Evolutionary conservation across 1,140 invertebrate species (phyloP), one percentile per base, ranked within the genome.

Genomic region (Aphidius ervi): DNA sequence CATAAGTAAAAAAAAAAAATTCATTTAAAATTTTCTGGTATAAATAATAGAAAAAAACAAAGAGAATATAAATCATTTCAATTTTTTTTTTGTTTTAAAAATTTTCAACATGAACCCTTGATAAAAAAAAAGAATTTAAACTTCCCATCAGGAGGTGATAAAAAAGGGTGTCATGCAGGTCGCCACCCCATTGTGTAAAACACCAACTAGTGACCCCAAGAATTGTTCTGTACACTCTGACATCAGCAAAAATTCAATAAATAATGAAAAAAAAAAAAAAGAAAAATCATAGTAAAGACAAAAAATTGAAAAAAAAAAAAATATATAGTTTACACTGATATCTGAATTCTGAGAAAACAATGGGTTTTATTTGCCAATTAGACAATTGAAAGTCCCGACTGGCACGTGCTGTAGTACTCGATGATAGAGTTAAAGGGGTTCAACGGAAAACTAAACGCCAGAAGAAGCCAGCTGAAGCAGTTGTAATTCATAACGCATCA

Each of bases 281-380:
- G 10, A 23, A 2, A 43, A 43, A 43, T 9, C 6, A 43, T 43
- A 9, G 42, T 8, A 43, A 10, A 43, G 42, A 10, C 7, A 43
- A 43, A 43, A 43, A 43, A 43, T 6, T 43, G 9, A 9, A 43
- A 43, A 10, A 3, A 10, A 43, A 10, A 43, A 43, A 43, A 43
- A 43, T n/a, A 43, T 43, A 8, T 10, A 8, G 42, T 43, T 43
- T 37, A 9, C 2, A 7, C 47, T 48, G 10, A 39, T 9, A 23
- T 31, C 23, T 4, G 8, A 23, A 16, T 5, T 58, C 37, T 46
- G 63, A 40, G 62, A 61, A 63, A 74, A 72, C 71, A 72, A 71
- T 69, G 67, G 66, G 73, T 73, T 73, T 72, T 74, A 74, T 74
- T 74, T 74, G 73, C 71, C 71, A 74, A 74, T 74, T 74, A 74